Base-by-base conservation (phyloP, 2,113 vertebrate genomes). In the Ageneiosus marmoratus region DNA sequence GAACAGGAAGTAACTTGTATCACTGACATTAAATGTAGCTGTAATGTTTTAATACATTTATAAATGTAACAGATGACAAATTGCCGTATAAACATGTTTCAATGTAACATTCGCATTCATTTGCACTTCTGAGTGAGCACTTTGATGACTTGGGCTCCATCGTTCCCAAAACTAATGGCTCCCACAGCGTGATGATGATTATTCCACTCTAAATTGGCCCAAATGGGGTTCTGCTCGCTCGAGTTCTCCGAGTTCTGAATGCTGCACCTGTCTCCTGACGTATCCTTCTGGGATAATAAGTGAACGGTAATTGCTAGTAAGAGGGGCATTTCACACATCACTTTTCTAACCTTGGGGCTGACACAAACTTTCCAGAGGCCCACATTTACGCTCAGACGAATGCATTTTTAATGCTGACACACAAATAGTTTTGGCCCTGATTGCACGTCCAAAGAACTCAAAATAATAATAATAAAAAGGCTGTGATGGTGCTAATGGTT, bases 191-290 rank as follows among this genome's bases (percentile, higher is more conserved):
- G 91, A 92, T 93, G 90, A 93, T 89, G 92, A 94, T 94, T 94
- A 94, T 93, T 94, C 89, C 89, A 89, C 90, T 93, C 90, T 93
- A 94, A 92, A 93, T 89, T 83, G 90, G 86, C 85, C 90, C 91
- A 90, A 90, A 92, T 88, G 80, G 91, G 65, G 90, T 88, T 84
- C 85, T 87, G 69, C 41, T 72, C 69, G 12, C 41, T 15, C 41
- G 24, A 56, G 88, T 85, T 88, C 88, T 83, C 89, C 87, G 84
- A 83, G 89, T 92, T 93, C 87, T 91, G 91, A 93, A 92, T 92
- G 91, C 89, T 89, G 91, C 93, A 93, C 91, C 93, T 93, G 94
- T 93, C 92, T 94, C 88, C 91, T 90, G 90, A 88, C 91, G 91
- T 91, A 91, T 92, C 88, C 90, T 84, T 93, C 90, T 90, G 88